phyloP scores from a whole-genome alignment of 1,140 invertebrate species.

The Drosophila guanche region DNA sequence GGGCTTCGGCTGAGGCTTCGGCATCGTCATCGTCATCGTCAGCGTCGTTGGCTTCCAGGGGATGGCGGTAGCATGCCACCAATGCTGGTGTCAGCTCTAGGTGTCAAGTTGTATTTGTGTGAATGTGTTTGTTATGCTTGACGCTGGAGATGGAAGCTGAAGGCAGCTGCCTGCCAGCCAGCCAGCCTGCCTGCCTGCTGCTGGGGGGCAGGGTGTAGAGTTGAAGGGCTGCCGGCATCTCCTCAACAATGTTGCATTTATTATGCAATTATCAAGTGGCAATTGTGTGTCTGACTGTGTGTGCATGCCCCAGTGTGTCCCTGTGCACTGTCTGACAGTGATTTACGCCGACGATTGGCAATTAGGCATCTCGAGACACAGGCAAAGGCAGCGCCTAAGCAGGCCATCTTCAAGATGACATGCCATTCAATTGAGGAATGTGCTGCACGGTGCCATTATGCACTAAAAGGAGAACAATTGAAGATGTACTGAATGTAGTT shows the following conservation, averaged over 20 bases:
- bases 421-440: conserved; percentile 59
- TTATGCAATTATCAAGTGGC: conserved; percentile 82
- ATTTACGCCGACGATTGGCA: conserved; percentile 80
- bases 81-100: conserved; percentile 51
- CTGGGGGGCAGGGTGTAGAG: not conserved
- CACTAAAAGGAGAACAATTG: not conserved
- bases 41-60: not conserved
- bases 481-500: no score
- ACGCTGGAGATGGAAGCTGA: conserved; percentile 25
- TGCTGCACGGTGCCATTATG: not conserved
- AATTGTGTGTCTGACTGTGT: conserved; percentile 30
- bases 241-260: conserved; percentile 76
- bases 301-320: conserved; percentile 8
- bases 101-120: conserved; percentile 70
- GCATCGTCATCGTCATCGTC: no score
- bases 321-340: conserved; percentile 63
- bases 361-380: conserved; percentile 56
- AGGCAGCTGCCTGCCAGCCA: not conserved
- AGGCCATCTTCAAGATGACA: conserved; percentile 59
- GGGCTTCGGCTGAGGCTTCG: not conserved
- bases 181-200: no score
- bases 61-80: conserved; percentile 14
- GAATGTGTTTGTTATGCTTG: conserved; percentile 64
- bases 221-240: conserved; percentile 36
- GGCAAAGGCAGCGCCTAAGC: conserved; percentile 14